A percentile compares a stretch with the other conserved stretches of the same genome.
Evolutionary conservation across 2,113 vertebrate species (phyloP).

Genomic region (Sinocyclocheilus maitianheensis): DNA sequence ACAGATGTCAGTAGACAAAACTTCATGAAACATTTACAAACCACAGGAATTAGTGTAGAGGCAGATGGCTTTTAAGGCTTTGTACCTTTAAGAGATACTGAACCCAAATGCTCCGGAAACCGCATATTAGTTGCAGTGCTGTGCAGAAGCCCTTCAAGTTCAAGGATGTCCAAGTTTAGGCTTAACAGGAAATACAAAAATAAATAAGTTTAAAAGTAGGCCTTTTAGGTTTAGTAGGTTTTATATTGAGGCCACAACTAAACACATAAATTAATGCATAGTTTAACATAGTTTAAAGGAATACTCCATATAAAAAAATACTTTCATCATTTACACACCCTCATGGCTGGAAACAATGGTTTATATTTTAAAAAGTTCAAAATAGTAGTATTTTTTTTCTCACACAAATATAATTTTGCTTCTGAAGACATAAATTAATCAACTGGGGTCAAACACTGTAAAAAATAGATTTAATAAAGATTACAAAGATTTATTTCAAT

Average conservation of each 20-base stretch:
- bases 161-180: background rate
- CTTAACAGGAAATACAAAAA: background rate
- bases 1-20: background rate
- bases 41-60: conserved; percentile 4
- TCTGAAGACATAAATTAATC: background rate
- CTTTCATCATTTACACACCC: background rate
- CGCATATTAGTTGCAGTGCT: background rate
- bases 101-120: background rate
- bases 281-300: background rate
- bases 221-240: background rate
- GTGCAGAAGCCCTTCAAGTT: background rate
- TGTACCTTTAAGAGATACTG: background rate
- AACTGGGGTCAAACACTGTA: background rate
- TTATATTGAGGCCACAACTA: background rate
- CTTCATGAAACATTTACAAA: background rate
- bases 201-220: background rate
- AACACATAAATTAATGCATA: background rate
- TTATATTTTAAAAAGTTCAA: background rate
- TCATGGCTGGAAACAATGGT: background rate
- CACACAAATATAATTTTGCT: too few relatives aligned
- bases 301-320: background rate
- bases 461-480: background rate
- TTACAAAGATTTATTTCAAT: background rate
- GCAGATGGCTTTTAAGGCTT: background rate
- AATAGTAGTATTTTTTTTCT: too few relatives aligned